These are phyloP conservation scores for Daktulosphaira vitifoliae DNA, from an alignment of 1,140 invertebrate genomes.

Conservation along the genomic window DNA sequence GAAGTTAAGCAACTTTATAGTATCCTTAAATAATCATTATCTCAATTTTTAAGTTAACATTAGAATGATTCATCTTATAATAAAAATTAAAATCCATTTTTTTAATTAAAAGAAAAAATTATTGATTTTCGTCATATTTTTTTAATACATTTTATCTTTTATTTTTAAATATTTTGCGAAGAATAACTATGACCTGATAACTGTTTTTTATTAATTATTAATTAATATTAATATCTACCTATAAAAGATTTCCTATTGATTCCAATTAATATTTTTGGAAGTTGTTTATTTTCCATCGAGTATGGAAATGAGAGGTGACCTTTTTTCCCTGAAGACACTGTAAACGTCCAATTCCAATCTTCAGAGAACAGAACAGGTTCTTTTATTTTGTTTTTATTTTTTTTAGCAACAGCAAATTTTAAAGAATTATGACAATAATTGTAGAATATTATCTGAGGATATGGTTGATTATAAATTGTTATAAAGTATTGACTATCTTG, in stretches of 20 bases:
- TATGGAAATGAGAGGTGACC: conserved; percentile 24
- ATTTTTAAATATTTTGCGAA: too few relatives aligned
- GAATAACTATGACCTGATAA: too few relatives aligned
- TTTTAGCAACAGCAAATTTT: conserved; percentile 9
- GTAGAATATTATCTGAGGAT: conserved; percentile 51
- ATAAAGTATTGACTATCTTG: conserved; percentile 51
- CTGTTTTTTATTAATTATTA: too few relatives aligned
- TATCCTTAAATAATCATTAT: too few relatives aligned
- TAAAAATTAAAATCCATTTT: too few relatives aligned
- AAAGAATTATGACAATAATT: conserved; percentile 45
- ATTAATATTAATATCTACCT: not conserved
- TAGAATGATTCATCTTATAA: too few relatives aligned
- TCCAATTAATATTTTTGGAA: conserved; percentile 17
- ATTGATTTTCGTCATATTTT: too few relatives aligned
- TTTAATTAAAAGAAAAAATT: too few relatives aligned
- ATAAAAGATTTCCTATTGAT: conserved; percentile 14
- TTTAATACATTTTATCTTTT: too few relatives aligned
- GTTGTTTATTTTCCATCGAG: not conserved
- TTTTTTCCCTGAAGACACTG: conserved; percentile 6
- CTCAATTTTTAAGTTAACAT: too few relatives aligned
- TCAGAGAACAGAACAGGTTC: conserved; percentile 27
- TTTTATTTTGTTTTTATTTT: conserved; percentile 12
- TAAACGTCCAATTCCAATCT: conserved; percentile 35
- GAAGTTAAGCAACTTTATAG: too few relatives aligned
- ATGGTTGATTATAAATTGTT: conserved; percentile 49